Base-by-base conservation (phyloP, 2,113 vertebrate species). In the Excalfactoria chinensis region DNA sequence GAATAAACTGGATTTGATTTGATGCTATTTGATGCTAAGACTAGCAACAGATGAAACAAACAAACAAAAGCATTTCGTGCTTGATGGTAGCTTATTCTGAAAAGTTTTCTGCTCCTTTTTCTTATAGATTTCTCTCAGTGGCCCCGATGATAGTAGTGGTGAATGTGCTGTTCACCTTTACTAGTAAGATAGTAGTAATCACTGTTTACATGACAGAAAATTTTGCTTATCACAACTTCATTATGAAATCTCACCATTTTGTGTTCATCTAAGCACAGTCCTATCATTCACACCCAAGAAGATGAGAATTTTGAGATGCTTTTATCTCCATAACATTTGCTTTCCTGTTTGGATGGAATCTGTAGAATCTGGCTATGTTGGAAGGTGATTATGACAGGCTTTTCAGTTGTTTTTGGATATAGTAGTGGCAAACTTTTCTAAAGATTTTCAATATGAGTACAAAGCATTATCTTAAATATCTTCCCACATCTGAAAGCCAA, bases 21-120 rank as follows among this genome's bases (percentile, higher is more conserved):
- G 73, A 71, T 51, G 35, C 53, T 37, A 53, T 9, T 69, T 41
- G 56, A 76, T 73, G 26, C 32, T 55, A 49, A 86, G 28, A 69
- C 5, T 60, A 69, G 37, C 60, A 74, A 53, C 41, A 63, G 26
- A 49, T 35, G 5, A 85, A 82, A 71, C 66, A 82, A 81, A 37
- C 7, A 88, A 85, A 71, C 11, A 41, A 59, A 87, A 87, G 4
- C 30, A 63, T 84, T 91, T 89, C 14, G 13, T 48, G 11, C 44
- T 74, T 91, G 60, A 43, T 93, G 35, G 32, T 91, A 43, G 48
- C 35, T 89, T 81, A 81, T 56, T 30, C 59, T 76, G 41, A 37
- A 26, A 44, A 84, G 44, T 62, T 86, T 90, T 88, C 68, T 76
- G 20, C 62, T 88, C 74, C 72, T 88, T 83, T 69, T 88, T 86